Percentiles rank a stretch among this genome's conserved stretches.
phyloP scores from a whole-genome alignment of 2,113 vertebrate genomes.

The Hemicordylus capensis region DNA sequence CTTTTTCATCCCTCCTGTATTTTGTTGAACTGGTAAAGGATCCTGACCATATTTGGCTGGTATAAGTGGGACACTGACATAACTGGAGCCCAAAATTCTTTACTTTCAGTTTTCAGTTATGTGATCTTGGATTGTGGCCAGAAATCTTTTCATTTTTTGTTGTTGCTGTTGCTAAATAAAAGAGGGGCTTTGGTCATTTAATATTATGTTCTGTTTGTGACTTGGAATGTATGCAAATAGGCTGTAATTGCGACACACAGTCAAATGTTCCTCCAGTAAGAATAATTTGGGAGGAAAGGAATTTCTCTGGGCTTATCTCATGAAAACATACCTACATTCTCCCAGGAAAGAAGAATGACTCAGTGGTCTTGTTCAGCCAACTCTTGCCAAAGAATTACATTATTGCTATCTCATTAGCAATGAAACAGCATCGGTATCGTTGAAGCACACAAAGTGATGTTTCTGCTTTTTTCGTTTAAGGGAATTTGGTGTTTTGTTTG shows the following conservation, averaged over 20 bases:
- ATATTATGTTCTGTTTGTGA: neutral
- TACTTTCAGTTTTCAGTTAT: neutral
- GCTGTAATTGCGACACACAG: neutral
- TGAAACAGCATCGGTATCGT: neutral
- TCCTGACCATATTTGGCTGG: too few species aligned
- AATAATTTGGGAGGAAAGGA: constrained; percentile 11
- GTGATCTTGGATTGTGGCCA: neutral
- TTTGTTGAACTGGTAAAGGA: too few species aligned
- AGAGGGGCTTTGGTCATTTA: neutral
- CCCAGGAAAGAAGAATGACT: neutral
- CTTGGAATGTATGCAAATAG: neutral
- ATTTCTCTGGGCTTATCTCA: constrained; percentile 22
- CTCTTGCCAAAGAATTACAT: neutral
- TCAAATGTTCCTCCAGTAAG: neutral
- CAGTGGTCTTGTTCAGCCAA: neutral
- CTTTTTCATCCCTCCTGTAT: too few species aligned
- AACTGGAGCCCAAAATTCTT: too few species aligned
- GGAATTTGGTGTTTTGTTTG: neutral
- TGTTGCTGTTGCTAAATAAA: constrained; percentile 1
- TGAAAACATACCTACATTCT: constrained; percentile 21
- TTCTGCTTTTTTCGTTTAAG: neutral
- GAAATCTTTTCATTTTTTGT: neutral
- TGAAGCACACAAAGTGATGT: neutral
- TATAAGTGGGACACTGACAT: too few species aligned
- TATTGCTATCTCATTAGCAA: neutral